A percentile compares a stretch with the other conserved stretches of the same genome.
Evolutionary conservation across 2,113 vertebrate species (phyloP).

Genomic region (Chelonoidis abingdonii): DNA sequence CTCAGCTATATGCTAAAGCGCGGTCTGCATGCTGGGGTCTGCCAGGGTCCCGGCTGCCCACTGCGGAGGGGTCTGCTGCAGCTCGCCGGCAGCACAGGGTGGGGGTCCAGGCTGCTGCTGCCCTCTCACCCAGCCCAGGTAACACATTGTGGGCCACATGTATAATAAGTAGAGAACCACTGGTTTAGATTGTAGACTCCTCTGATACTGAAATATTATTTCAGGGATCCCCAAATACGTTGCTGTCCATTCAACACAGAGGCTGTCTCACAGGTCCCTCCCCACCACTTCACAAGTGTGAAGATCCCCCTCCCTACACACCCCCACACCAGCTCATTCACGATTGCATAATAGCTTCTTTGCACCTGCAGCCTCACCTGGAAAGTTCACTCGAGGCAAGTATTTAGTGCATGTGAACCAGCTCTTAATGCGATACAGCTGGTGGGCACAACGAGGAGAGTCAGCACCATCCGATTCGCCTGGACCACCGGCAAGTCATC

Average conservation of each 20-base stretch:
- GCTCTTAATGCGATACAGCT: neutral
- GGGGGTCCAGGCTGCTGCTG: too few relatives aligned
- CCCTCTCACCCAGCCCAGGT: too few relatives aligned
- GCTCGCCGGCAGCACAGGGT: too few relatives aligned
- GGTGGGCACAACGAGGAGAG: neutral
- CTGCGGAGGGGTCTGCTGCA: too few relatives aligned
- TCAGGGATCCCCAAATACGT: neutral
- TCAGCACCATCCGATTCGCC: too few relatives aligned
- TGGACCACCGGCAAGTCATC: neutral
- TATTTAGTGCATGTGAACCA: too few relatives aligned
- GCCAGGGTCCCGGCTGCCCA: too few relatives aligned
- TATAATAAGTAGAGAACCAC: too few relatives aligned
- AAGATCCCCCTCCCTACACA: neutral
- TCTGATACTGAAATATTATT: neutral
- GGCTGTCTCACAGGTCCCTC: rapidly evolving
- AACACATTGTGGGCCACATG: too few relatives aligned
- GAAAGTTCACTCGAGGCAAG: neutral
- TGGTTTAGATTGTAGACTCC: rapidly evolving
- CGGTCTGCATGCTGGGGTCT: too few relatives aligned
- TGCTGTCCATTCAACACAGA: neutral
- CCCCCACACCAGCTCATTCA: too few relatives aligned
- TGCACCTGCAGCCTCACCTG: rapidly evolving
- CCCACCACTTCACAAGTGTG: neutral
- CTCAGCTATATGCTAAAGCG: too few relatives aligned
- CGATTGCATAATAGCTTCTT: rapidly evolving